These are phyloP conservation scores for Drosophila willistoni DNA, from an alignment of 1,140 invertebrate species.

Conservation along the genomic window DNA sequence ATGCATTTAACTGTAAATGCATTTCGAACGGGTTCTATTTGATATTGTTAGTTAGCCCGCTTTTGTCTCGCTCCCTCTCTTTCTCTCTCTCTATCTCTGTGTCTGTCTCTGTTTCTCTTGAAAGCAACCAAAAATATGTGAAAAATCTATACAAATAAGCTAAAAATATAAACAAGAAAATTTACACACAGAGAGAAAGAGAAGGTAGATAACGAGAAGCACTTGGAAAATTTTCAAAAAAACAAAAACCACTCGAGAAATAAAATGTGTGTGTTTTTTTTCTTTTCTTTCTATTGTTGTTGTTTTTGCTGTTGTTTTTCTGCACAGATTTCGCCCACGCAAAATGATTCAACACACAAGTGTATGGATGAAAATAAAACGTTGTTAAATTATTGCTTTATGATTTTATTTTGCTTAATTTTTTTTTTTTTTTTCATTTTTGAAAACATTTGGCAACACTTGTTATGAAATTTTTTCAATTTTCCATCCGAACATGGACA, in stretches of 20 bases:
- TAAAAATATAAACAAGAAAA: slow-evolving; percentile 34
- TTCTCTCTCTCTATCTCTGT: not conserved
- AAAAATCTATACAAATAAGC: slow-evolving; percentile 23
- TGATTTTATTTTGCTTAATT: slow-evolving; percentile 12
- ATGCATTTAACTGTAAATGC: slow-evolving; percentile 39
- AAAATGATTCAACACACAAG: slow-evolving; percentile 39
- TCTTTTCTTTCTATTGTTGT: not conserved
- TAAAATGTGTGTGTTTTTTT: slow-evolving; percentile 3
- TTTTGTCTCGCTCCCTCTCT: not conserved
- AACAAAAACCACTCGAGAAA: slow-evolving; percentile 48
- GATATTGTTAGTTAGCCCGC: not conserved
- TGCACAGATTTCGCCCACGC: slow-evolving; percentile 65
- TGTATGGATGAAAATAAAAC: slow-evolving; percentile 33
- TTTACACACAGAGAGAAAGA: slow-evolving; percentile 7
- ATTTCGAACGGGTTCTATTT: slow-evolving; percentile 14
- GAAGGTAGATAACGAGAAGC: slow-evolving; percentile 29
- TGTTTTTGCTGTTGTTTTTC: slow-evolving; percentile 41
- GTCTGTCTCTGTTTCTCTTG: not conserved
- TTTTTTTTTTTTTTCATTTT: slow-evolving; percentile 25
- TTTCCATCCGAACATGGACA: slow-evolving; percentile 39
- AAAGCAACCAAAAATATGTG: slow-evolving; percentile 36
- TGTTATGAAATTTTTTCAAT: slow-evolving; percentile 77
- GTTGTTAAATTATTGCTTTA: slow-evolving; percentile 47
- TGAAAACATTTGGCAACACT: slow-evolving; percentile 69
- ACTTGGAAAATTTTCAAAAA: slow-evolving; percentile 37